Conservation (phyloP, 1,140 invertebrate genomes). For the Zophobas morio region DNA sequence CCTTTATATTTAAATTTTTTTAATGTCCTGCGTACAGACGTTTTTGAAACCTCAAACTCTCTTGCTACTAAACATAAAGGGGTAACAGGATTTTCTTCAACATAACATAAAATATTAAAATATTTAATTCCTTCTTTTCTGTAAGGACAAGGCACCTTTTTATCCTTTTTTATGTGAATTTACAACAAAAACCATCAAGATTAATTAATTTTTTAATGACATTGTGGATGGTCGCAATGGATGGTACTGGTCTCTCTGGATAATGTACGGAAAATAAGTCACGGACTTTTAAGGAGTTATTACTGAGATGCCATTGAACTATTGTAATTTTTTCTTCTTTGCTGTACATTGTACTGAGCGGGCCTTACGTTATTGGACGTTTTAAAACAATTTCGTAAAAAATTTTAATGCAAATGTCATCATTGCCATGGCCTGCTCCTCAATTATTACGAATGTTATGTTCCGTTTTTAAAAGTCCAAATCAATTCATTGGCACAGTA, state of each 20-base stretch:
- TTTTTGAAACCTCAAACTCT: neutral
- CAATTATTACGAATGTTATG: too few species aligned
- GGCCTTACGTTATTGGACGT: too few species aligned
- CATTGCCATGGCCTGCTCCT: too few species aligned
- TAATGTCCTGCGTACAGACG: neutral
- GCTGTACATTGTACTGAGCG: too few species aligned
- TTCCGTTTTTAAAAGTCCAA: too few species aligned
- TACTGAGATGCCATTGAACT: too few species aligned
- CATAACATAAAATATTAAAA: neutral
- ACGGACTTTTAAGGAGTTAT: too few species aligned
- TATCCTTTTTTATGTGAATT: neutral
- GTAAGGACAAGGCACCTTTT: neutral
- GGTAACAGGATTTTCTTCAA: neutral
- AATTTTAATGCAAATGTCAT: too few species aligned
- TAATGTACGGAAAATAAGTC: neutral
- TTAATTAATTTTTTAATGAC: neutral
- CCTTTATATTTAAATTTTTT: neutral
- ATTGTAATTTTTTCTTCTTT: too few species aligned
- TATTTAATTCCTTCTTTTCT: neutral
- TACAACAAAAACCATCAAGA: neutral
- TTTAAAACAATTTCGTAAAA: too few species aligned
- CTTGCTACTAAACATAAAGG: neutral
- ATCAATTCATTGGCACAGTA: too few species aligned
- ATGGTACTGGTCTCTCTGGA: neutral
- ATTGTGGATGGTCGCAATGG: neutral